Evolutionary conservation across 2,888 invertebrate genomes (phyloP).

Genomic region (Chouioia cunea): DNA sequence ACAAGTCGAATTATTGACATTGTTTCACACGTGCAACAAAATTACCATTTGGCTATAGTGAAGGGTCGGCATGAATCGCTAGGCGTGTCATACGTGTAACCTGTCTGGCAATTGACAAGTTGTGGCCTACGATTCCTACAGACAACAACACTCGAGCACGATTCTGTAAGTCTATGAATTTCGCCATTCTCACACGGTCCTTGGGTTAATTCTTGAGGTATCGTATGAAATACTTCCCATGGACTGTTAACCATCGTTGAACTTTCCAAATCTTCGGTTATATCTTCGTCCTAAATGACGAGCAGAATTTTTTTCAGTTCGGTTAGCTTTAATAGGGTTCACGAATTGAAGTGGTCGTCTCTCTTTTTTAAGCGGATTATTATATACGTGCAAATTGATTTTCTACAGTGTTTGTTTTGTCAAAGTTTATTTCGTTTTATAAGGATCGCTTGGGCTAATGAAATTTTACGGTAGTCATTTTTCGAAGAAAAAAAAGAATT

Average conservation of each 20-base stretch:
- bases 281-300: background rate
- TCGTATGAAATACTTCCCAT: constrained; percentile 56
- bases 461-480: no score
- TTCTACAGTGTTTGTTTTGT: no score
- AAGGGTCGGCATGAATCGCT: constrained; percentile 59
- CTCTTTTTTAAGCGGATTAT: no score
- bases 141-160: constrained; percentile 60
- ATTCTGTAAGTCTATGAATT: constrained; percentile 58
- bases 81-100: constrained; percentile 58
- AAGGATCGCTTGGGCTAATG: no score
- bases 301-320: background rate
- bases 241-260: constrained; percentile 51
- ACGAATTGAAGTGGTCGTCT: no score
- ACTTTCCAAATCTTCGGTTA: constrained; percentile 20
- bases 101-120: constrained; percentile 57
- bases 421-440: no score
- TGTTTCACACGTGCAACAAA: background rate
- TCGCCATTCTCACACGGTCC: constrained; percentile 58
- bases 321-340: no score
- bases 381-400: no score
- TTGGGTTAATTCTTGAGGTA: constrained; percentile 55
- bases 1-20: background rate
- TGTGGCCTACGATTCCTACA: constrained; percentile 58
- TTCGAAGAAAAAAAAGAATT: no score
- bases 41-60: constrained; percentile 61